Evolutionary conservation across 2,797 vertebrate species (phyloP), one percentile per base, ranked within the genome.

Genomic region (Apodemus agrarius): DNA sequence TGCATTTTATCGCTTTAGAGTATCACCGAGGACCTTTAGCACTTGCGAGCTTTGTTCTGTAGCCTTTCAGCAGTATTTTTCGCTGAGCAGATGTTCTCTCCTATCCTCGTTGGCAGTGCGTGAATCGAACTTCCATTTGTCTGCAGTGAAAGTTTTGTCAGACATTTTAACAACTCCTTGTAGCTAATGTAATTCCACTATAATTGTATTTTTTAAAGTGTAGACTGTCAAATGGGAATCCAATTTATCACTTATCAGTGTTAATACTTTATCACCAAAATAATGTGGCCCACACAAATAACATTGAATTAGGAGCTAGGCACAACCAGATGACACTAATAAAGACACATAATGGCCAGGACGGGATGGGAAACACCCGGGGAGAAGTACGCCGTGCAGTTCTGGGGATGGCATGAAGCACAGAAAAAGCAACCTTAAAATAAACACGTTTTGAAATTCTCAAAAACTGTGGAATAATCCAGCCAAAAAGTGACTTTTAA

Each of bases 381-480:
- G n/a, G 67, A 11, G 61, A 80, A 92, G 22, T 78, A 26, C n/a
- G 91, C 46, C 85, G 31, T 86, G 74, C 87, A 91, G 74, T 93
- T 91, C 74, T 95, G 75, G 46, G 90, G 57, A 93, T 72, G 90
- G 29, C 26, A 79, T 46, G 61, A 72, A 94, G 69, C 90, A 59
- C 75, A 76, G 88, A 94, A 94, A 96, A 95, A 91, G 34, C 52
- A 90, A 52, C 91, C 92, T 75, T 61, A 91, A 96, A 96, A 90
- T 78, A 96, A 86, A 96, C 63, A 97, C 40, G 59, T 43, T 94
- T 95, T 78, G 92, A 82, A 91, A 93, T 97, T 95, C 81, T 97
- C 72, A 91, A 89, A 97, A 91, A 95, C 84, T 90, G 49, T 96
- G 65, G 86, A 95, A 95, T 89, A 94, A 83, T 89, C n/a, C 63